Evolutionary conservation across 1,140 invertebrate genomes (phyloP), one percentile per base, ranked within the genome.

Genomic region (Lanistes nyassanus): DNA sequence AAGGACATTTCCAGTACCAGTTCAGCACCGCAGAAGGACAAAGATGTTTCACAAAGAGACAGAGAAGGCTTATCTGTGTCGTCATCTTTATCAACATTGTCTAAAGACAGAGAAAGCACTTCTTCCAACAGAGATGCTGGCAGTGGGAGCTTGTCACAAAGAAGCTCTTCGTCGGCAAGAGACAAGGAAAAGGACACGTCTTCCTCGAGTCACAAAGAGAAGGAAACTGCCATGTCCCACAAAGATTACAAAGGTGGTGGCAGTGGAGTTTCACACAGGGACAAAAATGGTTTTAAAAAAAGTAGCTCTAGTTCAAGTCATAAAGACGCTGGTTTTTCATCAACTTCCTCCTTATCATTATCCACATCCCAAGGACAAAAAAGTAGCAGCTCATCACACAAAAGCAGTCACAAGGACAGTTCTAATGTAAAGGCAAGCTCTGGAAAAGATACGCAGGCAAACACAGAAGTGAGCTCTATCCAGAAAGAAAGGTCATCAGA

Each of bases 1-100:
- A 72, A 72, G 21, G 70, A 72, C 37, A 72, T 72, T 37, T 21
- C 31, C 56, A 72, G 60, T 55, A 26, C 51, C 36, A 62, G 31
- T 13, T 42, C 70, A n/a, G 56, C 56, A 31, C 26, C 55, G 23
- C 37, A 51, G 7, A 42, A 68, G 21, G 39, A 29, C 42, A 68
- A 47, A 51, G 68, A 70, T 34, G 56, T 26, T 56, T 55, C 34
- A 42, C 37, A 65, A 36, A 37, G 62, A 7, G 42, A 66, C 19
- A 66, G 23, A 21, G 65, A 66, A 36, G 21, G 65, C 11, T 70
- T 55, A 11, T 60, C 56, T 19, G 13, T 23, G 9, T 60, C 56
- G n/a, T 60, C 56, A 60, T 53, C 51, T 13, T 53, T 23, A 13
- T 53, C 51, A 53, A 13, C 51, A 53, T 53, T 23, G 23, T 53